Evolutionary conservation across 2,888 invertebrate genomes (phyloP), one percentile per base, ranked within the genome.

Genomic region (Carabus problematicus): DNA sequence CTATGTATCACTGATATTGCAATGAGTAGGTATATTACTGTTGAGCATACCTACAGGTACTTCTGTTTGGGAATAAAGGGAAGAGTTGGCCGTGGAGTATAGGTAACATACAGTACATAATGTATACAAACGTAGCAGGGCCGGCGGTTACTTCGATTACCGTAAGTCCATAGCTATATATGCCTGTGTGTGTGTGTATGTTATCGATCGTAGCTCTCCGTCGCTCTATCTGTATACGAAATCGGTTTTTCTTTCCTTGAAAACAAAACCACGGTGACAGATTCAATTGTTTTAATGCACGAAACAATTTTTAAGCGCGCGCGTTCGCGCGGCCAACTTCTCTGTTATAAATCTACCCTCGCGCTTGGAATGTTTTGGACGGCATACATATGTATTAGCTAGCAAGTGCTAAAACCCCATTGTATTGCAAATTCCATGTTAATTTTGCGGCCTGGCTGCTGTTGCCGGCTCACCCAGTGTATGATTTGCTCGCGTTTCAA

Each of bases 351-450:
- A 77, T 77, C 76, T 75, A 75, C 76, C 76, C 77, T 75, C 73
- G 60, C 73, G 69, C 56, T 71, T 72, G 75, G 75, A 76, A 76
- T 76, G 78, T 79, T 79, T 77, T 75, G 78, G 78, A 78, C 76
- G 76, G 76, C 78, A 81, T 80, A 79, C 79, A 81, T 81, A 80
- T 80, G 79, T 80, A 80, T 81, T 78, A 80, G 79, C 73, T 74
- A 76, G 80, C 79, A 78, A 79, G 79, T 79, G 79, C 77, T 80
- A 80, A 81, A 80, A 80, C 79, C 79, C 81, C 75, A 81, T 81
- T 81, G 81, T 81, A 79, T 80, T 81, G 81, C 81, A 81, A 81
- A 81, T 81, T 81, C 78, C 78, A 81, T 81, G 81, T 80, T 81
- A 81, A 81, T 81, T 81, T 80, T 75, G 75, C 73, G 72, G 75